These are phyloP conservation scores for Mystacornis crossleyi DNA, from an alignment of 2,113 vertebrate genomes.

Conservation along the genomic window DNA sequence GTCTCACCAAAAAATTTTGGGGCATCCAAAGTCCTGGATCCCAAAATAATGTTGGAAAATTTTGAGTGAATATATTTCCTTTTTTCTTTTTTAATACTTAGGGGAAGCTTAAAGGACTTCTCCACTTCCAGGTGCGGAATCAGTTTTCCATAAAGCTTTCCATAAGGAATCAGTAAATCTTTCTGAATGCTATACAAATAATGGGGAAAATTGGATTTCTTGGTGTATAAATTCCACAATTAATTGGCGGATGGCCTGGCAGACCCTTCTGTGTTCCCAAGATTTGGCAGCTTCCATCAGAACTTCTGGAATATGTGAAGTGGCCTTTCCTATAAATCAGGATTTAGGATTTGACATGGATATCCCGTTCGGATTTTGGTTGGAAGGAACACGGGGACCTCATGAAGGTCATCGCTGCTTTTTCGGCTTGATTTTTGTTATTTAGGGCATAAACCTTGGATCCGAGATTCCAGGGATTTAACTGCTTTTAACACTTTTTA, in stretches of 20 bases:
- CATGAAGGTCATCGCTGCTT: fast-evolving
- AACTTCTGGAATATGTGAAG: background rate
- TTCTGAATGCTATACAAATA: background rate
- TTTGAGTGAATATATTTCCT: background rate
- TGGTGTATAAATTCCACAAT: background rate
- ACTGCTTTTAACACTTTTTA: background rate
- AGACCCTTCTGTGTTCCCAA: background rate
- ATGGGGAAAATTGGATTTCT: background rate
- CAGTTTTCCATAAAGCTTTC: background rate
- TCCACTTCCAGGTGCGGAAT: background rate
- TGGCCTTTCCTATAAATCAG: background rate
- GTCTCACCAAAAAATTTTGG: background rate
- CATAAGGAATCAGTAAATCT: background rate
- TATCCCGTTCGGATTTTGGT: background rate
- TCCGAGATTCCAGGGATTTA: background rate
- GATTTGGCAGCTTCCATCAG: background rate
- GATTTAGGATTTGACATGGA: background rate
- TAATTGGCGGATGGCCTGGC: background rate
- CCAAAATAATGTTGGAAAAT: background rate
- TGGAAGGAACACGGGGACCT: background rate
- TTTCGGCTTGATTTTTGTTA: background rate
- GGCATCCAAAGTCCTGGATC: background rate
- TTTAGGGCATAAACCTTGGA: background rate
- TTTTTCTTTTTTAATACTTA: background rate
- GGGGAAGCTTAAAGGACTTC: background rate